Conservation (phyloP, 2,888 invertebrate species). For the Gasteruption jaculator region DNA sequence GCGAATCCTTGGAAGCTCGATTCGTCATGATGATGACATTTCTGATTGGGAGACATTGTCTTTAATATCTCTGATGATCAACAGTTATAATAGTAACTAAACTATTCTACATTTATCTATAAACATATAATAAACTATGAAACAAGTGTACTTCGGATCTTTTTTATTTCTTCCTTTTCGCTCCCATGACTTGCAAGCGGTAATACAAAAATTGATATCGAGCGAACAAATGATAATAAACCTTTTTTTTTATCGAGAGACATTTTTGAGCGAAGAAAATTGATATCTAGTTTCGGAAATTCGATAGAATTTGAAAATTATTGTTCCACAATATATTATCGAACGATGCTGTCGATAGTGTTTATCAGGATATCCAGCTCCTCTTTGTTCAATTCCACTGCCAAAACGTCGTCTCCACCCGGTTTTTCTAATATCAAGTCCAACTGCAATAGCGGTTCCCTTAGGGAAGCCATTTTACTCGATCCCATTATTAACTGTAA, state of each 20-base stretch:
- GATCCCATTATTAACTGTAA: constrained; percentile 54
- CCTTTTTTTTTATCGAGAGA: no score
- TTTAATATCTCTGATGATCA: constrained; percentile 49
- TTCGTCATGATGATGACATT: constrained; percentile 22
- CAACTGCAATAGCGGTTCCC: constrained; percentile 53
- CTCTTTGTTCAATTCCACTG: constrained; percentile 39
- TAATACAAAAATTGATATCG: no score
- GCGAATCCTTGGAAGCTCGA: no score
- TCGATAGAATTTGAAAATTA: no score
- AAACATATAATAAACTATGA: constrained; percentile 53
- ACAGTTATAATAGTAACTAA: constrained; percentile 51
- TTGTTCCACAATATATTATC: constrained; percentile 13
- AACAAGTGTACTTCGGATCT: constrained; percentile 43
- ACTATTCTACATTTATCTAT: constrained; percentile 53
- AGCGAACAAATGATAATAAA: no score
- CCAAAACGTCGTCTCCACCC: constrained; percentile 28
- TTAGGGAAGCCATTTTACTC: constrained; percentile 51
- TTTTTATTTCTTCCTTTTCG: constrained; percentile 21
- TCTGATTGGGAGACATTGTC: constrained; percentile 38
- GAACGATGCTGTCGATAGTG: constrained; percentile 28
- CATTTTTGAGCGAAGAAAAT: no score
- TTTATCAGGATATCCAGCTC: constrained; percentile 42
- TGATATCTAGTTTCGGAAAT: no score
- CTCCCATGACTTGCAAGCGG: no score
- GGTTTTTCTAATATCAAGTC: constrained; percentile 44